Evolutionary conservation across 2,888 invertebrate genomes (phyloP), one percentile per base, ranked within the genome.

Genomic region (Drosophila antonietae): DNA sequence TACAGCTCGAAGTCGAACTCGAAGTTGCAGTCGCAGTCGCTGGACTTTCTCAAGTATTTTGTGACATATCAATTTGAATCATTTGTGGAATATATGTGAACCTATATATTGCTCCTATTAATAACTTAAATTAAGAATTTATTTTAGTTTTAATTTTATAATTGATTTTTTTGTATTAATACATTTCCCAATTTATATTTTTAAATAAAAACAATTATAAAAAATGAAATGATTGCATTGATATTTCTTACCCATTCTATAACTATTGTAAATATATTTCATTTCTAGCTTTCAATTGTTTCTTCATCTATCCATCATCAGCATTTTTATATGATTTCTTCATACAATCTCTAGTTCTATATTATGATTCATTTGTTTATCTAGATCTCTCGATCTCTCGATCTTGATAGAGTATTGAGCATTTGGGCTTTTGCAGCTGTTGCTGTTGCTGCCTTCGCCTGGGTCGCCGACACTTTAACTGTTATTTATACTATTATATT

Each of bases 401-500:
- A 49, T n/a, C 31, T 33, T 12, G 49, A 7, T 7, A 51, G 33
- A 31, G 49, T 1, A 51, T 51, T 12, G 49, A 1, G 31, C 31
- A 18, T 4, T 28, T 49, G 46, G 10, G 43, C 18, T 18, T 10
- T 18, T 44, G 44, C 20, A 14, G 43, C 18, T 10, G 43, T 5
- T 20, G 43, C 18, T 10, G 43, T 5, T 20, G 28, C 10, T n/a
- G 47, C 15, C 47, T 28, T 28, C 9, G 15, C 9, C 1, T 28
- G 15, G 28, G 10, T 14, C 23, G 46, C 23, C 23, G 15, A 23
- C 47, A 47, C 5, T 5, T 51, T 33, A 51, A 51, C 31, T 51
- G 18, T 33, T 51, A 51, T 51, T 51, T 51, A 51, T 51, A 51
- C 49, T 33, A 51, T 51, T 51, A 51, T 33, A 51, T 33, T 31